Base-by-base conservation (phyloP, 2,888 invertebrate genomes). In the Scaptomyza reducta region DNA sequence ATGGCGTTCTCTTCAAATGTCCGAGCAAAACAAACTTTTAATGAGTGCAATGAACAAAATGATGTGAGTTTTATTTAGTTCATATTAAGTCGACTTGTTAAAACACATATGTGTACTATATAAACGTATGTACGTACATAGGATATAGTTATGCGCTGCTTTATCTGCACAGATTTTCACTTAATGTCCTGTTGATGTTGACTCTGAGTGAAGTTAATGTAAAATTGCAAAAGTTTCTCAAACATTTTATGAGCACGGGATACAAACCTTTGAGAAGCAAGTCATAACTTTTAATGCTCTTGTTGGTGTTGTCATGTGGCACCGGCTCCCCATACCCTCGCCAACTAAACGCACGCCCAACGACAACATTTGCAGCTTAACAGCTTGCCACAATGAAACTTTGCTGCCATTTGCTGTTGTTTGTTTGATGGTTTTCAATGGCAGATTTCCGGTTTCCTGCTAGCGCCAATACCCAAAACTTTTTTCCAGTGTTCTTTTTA, bases 361-460 rank as follows among this genome's bases (percentile, higher is more conserved):
- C 55, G 67, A 55, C 46, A 57, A 74, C 74, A 74, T 79, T 80
- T 78, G 64, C 77, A 74, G 82, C 83, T 74, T 76, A 78, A 71
- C 77, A 81, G 81, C 81, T 74, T 79, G 73, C 81, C 81, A 81
- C 84, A 82, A 79, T 86, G 78, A 77, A 83, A 83, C 64, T 82
- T 82, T 62, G 59, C 56, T 54, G 51, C 50, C 66, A 64, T 62
- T 72, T 46, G 44, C 47, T 38, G 50, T 63, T 79, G 77, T 66
- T 79, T 85, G 74, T 77, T 81, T 79, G 79, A 82, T 81, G 74
- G 64, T 75, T 70, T 77, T 69, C 68, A 83, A 83, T 86, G 80
- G 76, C 69, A 80, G 80, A 82, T 82, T 82, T 81, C 77, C 85
- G 51, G 77, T 47, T 77, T 74, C 77, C 75, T 58, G 77, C 55